phyloP scores from a whole-genome alignment of 2,113 vertebrate genomes.

The Panurus biarmicus region DNA sequence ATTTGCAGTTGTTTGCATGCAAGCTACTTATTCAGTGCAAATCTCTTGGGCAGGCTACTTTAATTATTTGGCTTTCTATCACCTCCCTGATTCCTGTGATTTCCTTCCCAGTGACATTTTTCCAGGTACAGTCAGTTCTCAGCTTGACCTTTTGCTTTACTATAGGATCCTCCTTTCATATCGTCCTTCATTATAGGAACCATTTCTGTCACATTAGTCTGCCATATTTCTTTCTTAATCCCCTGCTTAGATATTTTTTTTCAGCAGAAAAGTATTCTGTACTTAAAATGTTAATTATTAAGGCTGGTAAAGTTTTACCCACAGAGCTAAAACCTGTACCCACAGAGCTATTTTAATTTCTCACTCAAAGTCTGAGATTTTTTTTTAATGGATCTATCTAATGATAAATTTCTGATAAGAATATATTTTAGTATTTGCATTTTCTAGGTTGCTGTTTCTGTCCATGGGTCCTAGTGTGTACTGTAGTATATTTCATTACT shows the following conservation, averaged over 20 bases:
- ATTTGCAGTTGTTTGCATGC: not conserved
- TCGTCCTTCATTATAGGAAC: not conserved
- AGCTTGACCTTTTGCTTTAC: not conserved
- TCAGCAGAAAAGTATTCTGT: not conserved
- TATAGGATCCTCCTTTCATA: not conserved
- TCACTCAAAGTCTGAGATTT: not conserved
- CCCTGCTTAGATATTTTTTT: not conserved
- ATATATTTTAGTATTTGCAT: not conserved
- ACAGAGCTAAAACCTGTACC: not conserved
- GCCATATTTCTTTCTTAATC: not conserved
- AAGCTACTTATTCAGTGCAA: not conserved
- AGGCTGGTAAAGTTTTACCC: not conserved
- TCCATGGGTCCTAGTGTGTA: not conserved
- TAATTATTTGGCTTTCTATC: not conserved
- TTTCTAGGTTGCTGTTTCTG: not conserved
- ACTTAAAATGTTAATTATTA: not conserved
- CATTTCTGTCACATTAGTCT: not conserved
- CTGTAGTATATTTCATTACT: not conserved
- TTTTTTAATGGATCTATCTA: too few species aligned
- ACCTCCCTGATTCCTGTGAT: not conserved
- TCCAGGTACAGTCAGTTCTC: not conserved
- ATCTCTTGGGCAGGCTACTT: not conserved
- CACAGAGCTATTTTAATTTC: not conserved
- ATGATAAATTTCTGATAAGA: too few species aligned
- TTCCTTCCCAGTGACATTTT: not conserved